Evolutionary conservation across 2,888 invertebrate species (phyloP), one percentile per base, ranked within the genome.

Genomic region (Charanyca ferruginea): DNA sequence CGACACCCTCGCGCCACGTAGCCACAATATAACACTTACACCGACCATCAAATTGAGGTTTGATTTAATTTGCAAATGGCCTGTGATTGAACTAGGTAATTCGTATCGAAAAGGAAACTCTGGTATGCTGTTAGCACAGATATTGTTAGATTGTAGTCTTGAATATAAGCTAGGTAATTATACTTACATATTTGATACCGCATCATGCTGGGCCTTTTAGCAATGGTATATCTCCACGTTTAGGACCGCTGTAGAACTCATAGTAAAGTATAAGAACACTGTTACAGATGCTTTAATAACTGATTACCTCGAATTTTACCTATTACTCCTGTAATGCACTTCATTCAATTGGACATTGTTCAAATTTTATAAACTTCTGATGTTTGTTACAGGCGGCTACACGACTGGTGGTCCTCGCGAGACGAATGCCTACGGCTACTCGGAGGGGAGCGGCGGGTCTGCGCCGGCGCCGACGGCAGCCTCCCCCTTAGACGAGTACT

Each of bases 381-480:
- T 49, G 1, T 45, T 79, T 71, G 63, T 92, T 91, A 6, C 95
- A 93, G 96, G 96, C 63, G 96, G 96, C 77, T 96, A 96, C 90
- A 96, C 96, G 73, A 96, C 96, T 59, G 94, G 96, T 59, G 96
- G 96, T 67, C 96, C 94, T 64, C 96, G 96, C 81, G 96, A 96
- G 72, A 89, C 94, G 55, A 90, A 93, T 85, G 93, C 96, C 55
- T 95, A 93, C 90, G 94, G 88, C 68, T 96, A 93, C 94, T 91
- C 92, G 81, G 94, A 93, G 88, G 83, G 91, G 72, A 91, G 87
- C 74, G 88, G 91, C 60, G 90, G 90, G 63, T 88, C 86, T 57
- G 87, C 93, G 65, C 89, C 91, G 51, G 90, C 91, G 77, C 90
- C 91, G 75, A 91, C 89, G 80, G 93, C 90, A 80, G 90, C 93